Evolutionary conservation across 2,113 vertebrate species (phyloP).

Genomic region (Capricornis sumatraensis): DNA sequence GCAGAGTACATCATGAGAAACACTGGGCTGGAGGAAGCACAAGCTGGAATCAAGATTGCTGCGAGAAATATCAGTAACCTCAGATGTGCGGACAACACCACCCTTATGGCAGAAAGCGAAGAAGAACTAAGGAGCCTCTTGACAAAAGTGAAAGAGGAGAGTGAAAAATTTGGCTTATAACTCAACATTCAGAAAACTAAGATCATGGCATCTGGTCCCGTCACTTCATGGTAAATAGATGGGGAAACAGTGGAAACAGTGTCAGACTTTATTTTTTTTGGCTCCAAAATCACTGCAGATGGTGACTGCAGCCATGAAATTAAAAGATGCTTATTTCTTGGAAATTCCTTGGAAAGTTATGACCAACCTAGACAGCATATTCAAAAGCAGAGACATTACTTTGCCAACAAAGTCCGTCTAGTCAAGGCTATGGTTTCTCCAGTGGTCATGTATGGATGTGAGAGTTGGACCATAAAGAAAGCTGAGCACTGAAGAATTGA

Average conservation of each 20-base stretch:
- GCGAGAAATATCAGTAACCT: not conserved
- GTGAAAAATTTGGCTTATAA: not conserved
- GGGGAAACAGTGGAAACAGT: not conserved
- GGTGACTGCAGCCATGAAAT: not conserved
- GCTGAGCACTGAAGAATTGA: not conserved
- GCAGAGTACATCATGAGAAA: not conserved
- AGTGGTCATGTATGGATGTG: not conserved
- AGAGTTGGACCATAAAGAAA: not conserved
- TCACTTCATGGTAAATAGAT: not conserved
- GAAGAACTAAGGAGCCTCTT: not conserved
- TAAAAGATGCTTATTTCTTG: not conserved
- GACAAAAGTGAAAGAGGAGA: not conserved
- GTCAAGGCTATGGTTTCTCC: not conserved
- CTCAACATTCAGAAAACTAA: not conserved
- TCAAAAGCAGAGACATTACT: not conserved
- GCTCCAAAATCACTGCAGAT: not conserved
- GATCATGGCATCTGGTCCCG: not conserved
- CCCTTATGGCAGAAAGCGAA: not conserved
- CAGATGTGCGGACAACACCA: not conserved
- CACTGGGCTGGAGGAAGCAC: not conserved
- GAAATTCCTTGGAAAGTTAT: not conserved
- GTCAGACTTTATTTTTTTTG: rapidly evolving
- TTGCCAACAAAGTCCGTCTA: not conserved
- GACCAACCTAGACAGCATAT: not conserved
- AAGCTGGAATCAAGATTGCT: not conserved